phyloP scores from a whole-genome alignment of 2,888 invertebrate species.

The Pilophorus perplexus region DNA sequence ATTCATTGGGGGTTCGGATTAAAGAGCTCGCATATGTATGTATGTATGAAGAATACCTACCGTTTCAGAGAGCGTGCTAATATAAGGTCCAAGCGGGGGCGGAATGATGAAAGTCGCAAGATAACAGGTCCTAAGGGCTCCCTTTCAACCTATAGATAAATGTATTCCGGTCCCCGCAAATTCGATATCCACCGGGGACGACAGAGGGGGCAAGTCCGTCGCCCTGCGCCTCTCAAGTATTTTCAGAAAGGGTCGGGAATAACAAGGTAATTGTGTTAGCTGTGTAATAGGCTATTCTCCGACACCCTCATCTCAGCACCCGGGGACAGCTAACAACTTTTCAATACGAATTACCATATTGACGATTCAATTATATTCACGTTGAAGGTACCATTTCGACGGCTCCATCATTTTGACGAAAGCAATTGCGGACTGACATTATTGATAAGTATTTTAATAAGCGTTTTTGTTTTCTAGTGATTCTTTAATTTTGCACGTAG shows the following conservation, averaged over 20 bases:
- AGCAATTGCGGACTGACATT: no score
- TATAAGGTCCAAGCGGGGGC: no score
- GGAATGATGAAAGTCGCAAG: no score
- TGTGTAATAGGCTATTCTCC: constrained; percentile 34
- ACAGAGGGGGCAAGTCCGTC: not conserved
- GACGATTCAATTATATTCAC: constrained; percentile 31
- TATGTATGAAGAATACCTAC: no score
- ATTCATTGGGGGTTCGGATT: no score
- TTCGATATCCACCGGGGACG: constrained; percentile 5
- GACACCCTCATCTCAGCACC: constrained; percentile 15
- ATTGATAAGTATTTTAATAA: no score
- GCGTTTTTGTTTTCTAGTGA: no score
- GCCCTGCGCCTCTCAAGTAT: constrained; percentile 29
- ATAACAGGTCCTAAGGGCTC: constrained; percentile 17
- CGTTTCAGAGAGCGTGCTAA: no score
- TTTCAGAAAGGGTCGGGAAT: constrained; percentile 38
- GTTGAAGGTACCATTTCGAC: constrained; percentile 24
- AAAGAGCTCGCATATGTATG: no score
- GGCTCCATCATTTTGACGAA: no score
- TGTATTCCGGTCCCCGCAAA: constrained; percentile 22
- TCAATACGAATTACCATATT: constrained; percentile 32
- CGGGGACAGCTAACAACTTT: constrained; percentile 30
- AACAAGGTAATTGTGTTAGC: constrained; percentile 33
- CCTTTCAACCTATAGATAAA: constrained; percentile 25
- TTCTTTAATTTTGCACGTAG: no score